These are phyloP conservation scores for Spilosoma lubricipeda DNA, from an alignment of 2,888 invertebrate species.

Conservation along the genomic window DNA sequence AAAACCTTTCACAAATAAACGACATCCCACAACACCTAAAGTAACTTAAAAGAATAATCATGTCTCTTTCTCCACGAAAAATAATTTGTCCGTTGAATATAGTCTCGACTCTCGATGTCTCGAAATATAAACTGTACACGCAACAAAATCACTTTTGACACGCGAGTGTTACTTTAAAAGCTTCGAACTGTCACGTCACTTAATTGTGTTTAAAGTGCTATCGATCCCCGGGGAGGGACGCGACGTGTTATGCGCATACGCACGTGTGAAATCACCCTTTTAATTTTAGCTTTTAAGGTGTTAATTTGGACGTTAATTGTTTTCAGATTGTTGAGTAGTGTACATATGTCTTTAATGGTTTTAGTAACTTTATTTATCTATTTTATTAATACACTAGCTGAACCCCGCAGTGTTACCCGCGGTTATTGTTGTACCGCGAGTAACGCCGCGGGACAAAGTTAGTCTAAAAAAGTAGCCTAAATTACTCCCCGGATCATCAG, in stretches of 20 bases:
- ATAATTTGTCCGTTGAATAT: slow-evolving; percentile 13
- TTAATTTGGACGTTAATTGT: slow-evolving; percentile 25
- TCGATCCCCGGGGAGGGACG: slow-evolving; percentile 41
- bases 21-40: background rate
- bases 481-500: no score
- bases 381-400: no score
- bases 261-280: slow-evolving; percentile 36
- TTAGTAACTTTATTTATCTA: background rate
- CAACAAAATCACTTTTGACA: slow-evolving; percentile 30
- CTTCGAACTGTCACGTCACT: slow-evolving; percentile 37
- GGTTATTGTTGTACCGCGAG: no score
- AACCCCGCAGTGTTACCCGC: no score
- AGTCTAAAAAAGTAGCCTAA: no score
- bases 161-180: slow-evolving; percentile 32
- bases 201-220: slow-evolving; percentile 48
- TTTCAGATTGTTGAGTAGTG: slow-evolving; percentile 18
- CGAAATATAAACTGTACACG: slow-evolving; percentile 7
- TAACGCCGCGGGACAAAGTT: no score
- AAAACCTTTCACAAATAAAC: background rate
- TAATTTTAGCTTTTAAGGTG: slow-evolving; percentile 37
- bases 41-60: background rate
- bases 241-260: slow-evolving; percentile 3
- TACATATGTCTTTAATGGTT: slow-evolving; percentile 5
- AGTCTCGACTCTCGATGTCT: slow-evolving; percentile 1
- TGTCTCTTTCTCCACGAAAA: slow-evolving; percentile 12